A percentile compares a stretch with the other conserved stretches of the same genome.
phyloP scores from a whole-genome alignment of 2,797 vertebrate species.

The Melanotaenia boesemani region DNA sequence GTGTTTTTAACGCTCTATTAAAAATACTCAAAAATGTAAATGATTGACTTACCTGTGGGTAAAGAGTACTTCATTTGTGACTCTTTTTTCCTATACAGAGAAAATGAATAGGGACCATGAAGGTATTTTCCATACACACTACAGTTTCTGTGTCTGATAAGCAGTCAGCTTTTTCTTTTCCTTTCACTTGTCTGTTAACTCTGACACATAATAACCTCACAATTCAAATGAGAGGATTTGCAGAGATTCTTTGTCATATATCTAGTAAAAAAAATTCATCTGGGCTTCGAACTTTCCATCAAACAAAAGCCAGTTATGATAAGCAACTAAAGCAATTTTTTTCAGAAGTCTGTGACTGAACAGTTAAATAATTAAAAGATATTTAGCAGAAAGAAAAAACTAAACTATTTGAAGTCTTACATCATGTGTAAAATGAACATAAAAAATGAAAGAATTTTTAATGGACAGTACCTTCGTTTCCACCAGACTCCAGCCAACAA shows the following conservation, averaged over 20 bases:
- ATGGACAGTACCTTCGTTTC: slow-evolving; percentile 84
- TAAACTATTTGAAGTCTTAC: neutral
- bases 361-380: neutral
- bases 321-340: too few species aligned
- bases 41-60: slow-evolving; percentile 78
- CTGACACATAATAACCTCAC: too few species aligned
- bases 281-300: neutral
- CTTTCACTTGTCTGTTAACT: too few species aligned
- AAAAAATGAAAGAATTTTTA: neutral
- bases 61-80: slow-evolving; percentile 78
- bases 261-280: neutral
- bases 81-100: slow-evolving; percentile 78
- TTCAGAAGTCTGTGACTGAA: neutral
- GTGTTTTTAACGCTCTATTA: neutral
- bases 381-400: neutral
- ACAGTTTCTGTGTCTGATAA: neutral
- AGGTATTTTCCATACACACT: neutral
- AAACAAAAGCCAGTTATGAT: neutral
- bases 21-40: neutral
- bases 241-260: too few species aligned
- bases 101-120: slow-evolving; percentile 24
- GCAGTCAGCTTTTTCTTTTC: neutral
- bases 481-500: slow-evolving; percentile 84
- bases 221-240: too few species aligned
- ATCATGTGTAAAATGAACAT: neutral